Base-by-base conservation (phyloP, 1,140 invertebrate species). In the Anadara kagoshimensis region DNA sequence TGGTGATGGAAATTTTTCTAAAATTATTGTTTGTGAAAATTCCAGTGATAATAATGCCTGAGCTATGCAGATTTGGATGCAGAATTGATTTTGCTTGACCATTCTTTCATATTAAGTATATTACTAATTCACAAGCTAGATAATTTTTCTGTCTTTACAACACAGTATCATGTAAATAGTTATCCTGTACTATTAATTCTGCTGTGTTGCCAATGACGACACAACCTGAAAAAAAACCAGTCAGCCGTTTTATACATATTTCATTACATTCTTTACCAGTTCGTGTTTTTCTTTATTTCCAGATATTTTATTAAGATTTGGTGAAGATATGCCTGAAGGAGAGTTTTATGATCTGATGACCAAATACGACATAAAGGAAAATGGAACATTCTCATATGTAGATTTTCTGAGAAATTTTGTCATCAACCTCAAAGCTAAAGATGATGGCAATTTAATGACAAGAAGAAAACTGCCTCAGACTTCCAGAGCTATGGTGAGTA, bases 391-490 rank as follows among this genome's bases (percentile, higher is more conserved):
- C 70, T 79, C 75, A 45, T 88, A 87, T 59, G 63, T 69, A 0
- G 82, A 88, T 43, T 87, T 88, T 73, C 81, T 88, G 1, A 76
- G 84, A 2, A 85, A 88, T 73, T 87, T 87, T 63, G 78, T 88
- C 45, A 58, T 88, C 11, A 75, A 79, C 44, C 58, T 86, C 22
- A 83, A 82, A 72, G 71, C 81, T 29, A 69, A 76, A 47, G 82
- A 86, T 14, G 71, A 73, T 14, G 26, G 69, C 14, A 71, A 58
- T 45, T 47, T 77, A 3, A 59, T 81, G 43, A 26, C 71, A 43
- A 72, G 83, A 51, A 73, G 77, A 26, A 79, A 78, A 43, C 69
- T 86, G 59, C 74, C 69, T 12, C 76, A 67, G 41, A 64, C 62
- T 5, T 67, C 79, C 5, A 81, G 74, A 44, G 58, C 79, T 43